Base-by-base conservation (phyloP, 2,797 vertebrate genomes). In the Amphiprion clarkii region DNA sequence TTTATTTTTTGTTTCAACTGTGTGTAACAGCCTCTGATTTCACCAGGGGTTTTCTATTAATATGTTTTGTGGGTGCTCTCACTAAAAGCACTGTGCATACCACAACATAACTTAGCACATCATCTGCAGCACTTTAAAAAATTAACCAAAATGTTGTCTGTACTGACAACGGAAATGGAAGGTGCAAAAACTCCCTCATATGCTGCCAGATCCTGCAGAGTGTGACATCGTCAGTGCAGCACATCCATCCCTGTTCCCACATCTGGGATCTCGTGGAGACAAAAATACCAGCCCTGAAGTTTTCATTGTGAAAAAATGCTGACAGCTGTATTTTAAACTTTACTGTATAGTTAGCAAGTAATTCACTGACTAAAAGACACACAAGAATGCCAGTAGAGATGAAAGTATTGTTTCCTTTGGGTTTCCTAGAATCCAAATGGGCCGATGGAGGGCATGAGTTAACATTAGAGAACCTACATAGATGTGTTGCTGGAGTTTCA, bases 71-170 rank as follows among this genome's bases (percentile, higher is more conserved):
- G 4, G 65, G 33, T 61, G 62, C 3, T 56, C 33, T 42, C 66
- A 74, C 76, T 90, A 85, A 88, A 87, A 72, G 21, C 29, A 23
- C 60, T 68, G 74, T 74, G 16, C 49, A 74, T 77, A 75, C 66
- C 46, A 81, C 59, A 75, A 62, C 57, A 72, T 85, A 85, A 71
- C 74, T 77, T 64, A n/a, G 82, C 73, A 87, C 58, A 75, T 87
- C 59, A 77, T 72, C 23, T 71, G 42, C 80, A 46, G 55, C 79
- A 77, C 86, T 75, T 81, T 65, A 64, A 40, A 82, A 89, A 86
- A 66, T 72, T 55, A 75, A 83, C 71, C 2, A 33, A 78, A 89
- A 87, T 27, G 6, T 75, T 57, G 69, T 46, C 78, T 69, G 69
- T 80, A 55, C 57, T 62, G 58, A 33, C 77, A 39, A 72, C 73